A percentile compares a stretch with the other conserved stretches of the same genome.
These are phyloP conservation scores for Pica pica DNA, from an alignment of 2,113 vertebrate species.

Conservation along the genomic window DNA sequence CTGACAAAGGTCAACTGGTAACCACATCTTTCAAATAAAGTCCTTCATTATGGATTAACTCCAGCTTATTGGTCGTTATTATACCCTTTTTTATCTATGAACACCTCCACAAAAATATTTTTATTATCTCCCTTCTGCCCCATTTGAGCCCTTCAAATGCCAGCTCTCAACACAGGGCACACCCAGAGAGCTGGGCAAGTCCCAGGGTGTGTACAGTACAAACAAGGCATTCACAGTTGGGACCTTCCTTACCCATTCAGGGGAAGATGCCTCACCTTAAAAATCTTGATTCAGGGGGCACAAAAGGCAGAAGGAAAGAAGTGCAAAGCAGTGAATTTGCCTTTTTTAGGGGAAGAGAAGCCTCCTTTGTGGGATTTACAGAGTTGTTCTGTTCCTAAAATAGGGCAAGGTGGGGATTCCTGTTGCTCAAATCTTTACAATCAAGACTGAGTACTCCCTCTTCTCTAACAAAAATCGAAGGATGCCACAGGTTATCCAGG, in stretches of 20 bases:
- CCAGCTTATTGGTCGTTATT: background rate
- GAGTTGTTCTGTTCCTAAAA: background rate
- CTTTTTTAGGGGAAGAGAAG: background rate
- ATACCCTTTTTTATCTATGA: background rate
- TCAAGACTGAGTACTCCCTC: background rate
- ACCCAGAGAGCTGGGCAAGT: background rate
- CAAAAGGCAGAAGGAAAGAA: background rate
- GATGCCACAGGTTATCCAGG: background rate
- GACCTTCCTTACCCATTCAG: background rate
- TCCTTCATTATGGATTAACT: background rate
- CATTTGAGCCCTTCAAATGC: background rate
- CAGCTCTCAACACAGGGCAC: background rate
- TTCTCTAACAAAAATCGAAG: background rate
- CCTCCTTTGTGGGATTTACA: background rate
- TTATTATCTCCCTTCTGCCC: background rate
- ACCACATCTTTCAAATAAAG: background rate
- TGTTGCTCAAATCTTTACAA: background rate
- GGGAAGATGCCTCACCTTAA: background rate
- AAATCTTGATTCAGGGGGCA: background rate
- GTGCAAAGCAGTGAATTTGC: rapidly evolving
- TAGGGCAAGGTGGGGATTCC: background rate
- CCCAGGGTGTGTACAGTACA: rapidly evolving
- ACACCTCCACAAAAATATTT: background rate
- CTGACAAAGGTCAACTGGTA: background rate
- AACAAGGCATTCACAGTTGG: background rate